Conservation (phyloP, 2,797 vertebrate genomes). For the Loris lydekkerianus region DNA sequence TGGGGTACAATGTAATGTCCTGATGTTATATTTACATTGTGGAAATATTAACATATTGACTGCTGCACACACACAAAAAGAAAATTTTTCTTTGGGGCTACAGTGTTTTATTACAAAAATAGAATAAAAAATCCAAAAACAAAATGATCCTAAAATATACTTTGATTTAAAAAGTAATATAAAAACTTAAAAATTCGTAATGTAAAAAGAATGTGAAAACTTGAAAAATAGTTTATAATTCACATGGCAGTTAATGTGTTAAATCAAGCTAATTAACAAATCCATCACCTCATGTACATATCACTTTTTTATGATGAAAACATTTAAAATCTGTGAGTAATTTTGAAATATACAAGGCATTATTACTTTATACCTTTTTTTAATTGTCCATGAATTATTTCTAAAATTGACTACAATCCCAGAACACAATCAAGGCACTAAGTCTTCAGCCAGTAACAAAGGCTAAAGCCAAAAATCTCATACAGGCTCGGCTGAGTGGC, state of each 20-base stretch:
- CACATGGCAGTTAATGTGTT: not conserved
- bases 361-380: constrained; percentile 33
- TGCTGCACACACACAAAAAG: too few relatives aligned
- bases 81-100: too few relatives aligned
- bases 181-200: too few relatives aligned
- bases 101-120: too few relatives aligned
- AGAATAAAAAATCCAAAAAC: too few relatives aligned
- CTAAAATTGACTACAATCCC: not conserved
- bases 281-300: not conserved
- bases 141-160: too few relatives aligned
- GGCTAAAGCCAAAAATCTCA: not conserved
- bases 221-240: too few relatives aligned
- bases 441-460: not conserved
- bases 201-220: too few relatives aligned
- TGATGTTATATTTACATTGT: not conserved
- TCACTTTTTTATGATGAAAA: not conserved
- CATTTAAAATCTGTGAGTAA: not conserved
- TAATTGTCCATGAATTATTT: not conserved
- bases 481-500: too few relatives aligned
- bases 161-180: too few relatives aligned
- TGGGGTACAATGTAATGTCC: not conserved
- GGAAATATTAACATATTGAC: too few relatives aligned
- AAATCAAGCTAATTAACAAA: not conserved
- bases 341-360: not conserved
- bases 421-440: not conserved